These are phyloP conservation scores for Trachemys scripta DNA, from an alignment of 2,113 vertebrate genomes.

Conservation along the genomic window DNA sequence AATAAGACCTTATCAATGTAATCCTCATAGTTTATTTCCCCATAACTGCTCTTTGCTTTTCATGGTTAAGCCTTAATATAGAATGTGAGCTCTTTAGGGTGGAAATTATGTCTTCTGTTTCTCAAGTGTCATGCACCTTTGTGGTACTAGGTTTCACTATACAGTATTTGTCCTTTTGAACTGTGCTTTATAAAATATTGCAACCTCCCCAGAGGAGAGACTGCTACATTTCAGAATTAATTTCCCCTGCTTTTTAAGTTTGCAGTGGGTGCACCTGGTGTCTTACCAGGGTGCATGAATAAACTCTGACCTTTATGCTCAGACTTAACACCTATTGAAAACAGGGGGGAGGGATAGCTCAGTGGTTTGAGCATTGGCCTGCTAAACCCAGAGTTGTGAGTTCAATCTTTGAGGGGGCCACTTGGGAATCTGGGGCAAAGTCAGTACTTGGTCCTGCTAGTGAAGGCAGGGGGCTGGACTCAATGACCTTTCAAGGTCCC, in stretches of 20 bases:
- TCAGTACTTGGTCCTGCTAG: too few species aligned
- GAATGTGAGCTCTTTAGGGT: neutral
- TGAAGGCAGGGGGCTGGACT: too few species aligned
- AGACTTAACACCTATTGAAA: neutral
- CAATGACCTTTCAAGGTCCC: too few species aligned
- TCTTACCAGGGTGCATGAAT: neutral
- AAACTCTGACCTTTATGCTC: neutral
- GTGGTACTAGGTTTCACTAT: neutral
- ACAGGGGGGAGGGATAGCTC: neutral
- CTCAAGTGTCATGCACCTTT: neutral
- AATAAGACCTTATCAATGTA: neutral
- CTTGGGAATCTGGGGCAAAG: too few species aligned
- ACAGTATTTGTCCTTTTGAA: neutral
- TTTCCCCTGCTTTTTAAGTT: neutral
- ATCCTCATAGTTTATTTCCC: neutral
- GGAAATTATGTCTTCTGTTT: neutral
- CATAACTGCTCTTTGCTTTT: neutral
- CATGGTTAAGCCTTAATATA: neutral
- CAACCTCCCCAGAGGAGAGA: neutral
- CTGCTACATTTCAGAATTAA: neutral
- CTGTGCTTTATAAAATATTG: neutral
- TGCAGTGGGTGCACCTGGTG: neutral
- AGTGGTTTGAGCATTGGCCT: too few species aligned
- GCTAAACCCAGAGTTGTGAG: too few species aligned
- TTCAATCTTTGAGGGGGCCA: too few species aligned